Base-by-base conservation (phyloP, 2,113 vertebrate species). In the Phrynosoma platyrhinos region DNA sequence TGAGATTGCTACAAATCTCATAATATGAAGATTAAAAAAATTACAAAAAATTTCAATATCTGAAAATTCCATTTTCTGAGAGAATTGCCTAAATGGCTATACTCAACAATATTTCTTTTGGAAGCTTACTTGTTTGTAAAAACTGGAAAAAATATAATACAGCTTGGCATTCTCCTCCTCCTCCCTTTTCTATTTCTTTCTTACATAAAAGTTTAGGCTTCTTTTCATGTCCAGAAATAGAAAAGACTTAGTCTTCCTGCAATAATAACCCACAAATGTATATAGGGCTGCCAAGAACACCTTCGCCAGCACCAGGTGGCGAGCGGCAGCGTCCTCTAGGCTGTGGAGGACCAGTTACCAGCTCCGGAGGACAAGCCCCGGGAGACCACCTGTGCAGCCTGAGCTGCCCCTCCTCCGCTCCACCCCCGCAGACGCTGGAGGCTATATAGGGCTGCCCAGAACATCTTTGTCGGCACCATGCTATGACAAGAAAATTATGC, bases 111-210 rank as follows among this genome's bases (percentile, higher is more conserved):
- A 87, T 0, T 53, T 3, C 40, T 62, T 71, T 83, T 83, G 36
- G 88, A 93, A 74, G 0, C 76, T 90, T 79, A 72, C 23, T 1
- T 1, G 42, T 18, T 87, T 0, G 25, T 23, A 82, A 86, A 79
- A 1, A 36, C 42, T 81, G 6, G 0, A 78, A 14, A 42, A 55
- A 69, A 0, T 0, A 47, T 47, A 79, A 69, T 42, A 0, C 0
- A n/a, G 0, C 32, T 62, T 5, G 62, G 13, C 2, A 69, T 36
- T 8, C n/a, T 47, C 62, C 3, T 86, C 82, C 47, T 1, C 0
- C 20, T 0, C 30, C 27, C 64, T 30, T 52, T 74, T 25, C 82
- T 5, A 0, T 14, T 42, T 16, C 27, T 2, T 74, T 74, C 32
- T 84, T 84, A 84, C 18, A 55, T 32, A 18, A 55, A 55, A 71